Conservation (phyloP, 2,888 invertebrate species). For the Cephus rjabovi region DNA sequence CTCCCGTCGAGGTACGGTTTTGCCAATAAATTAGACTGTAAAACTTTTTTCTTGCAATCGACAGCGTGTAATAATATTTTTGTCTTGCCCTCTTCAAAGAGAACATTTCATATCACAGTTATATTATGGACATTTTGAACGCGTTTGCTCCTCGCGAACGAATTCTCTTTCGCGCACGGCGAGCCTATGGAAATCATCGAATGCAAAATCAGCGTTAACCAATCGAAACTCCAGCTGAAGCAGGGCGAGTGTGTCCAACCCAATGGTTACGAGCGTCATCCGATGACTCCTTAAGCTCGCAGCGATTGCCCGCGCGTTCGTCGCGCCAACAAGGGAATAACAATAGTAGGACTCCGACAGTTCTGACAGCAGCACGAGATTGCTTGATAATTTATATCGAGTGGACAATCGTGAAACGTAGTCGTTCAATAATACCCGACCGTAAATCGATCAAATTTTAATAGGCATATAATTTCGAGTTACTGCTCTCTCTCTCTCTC, state of each 20-base stretch:
- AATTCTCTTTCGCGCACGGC: not conserved
- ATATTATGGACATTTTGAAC: conserved; percentile 59
- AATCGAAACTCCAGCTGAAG: not conserved
- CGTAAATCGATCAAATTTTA: conserved; percentile 34
- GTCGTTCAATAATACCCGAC: conserved; percentile 34
- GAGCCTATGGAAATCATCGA: not conserved
- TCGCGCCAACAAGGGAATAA: conserved; percentile 4
- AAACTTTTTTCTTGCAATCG: conserved; percentile 13
- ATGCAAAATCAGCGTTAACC: not conserved
- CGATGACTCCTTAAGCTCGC: conserved; percentile 7
- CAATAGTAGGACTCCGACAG: conserved; percentile 1
- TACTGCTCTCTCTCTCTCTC: conserved; percentile 6
- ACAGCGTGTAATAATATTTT: conserved; percentile 12
- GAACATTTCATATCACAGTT: conserved; percentile 63
- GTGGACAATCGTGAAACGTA: conserved; percentile 35
- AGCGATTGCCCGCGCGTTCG: conserved; percentile 2
- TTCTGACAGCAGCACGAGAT: conserved; percentile 9
- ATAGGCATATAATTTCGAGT: conserved; percentile 33
- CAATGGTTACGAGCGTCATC: not conserved
- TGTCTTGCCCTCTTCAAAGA: conserved; percentile 32
- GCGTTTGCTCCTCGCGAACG: not conserved
- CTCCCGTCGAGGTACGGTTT: not conserved
- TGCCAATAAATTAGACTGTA: conserved; percentile 25
- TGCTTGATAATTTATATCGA: conserved; percentile 34
- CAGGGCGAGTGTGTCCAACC: not conserved